phyloP scores from a whole-genome alignment of 2,113 vertebrate species.

The Callipepla squamata region DNA sequence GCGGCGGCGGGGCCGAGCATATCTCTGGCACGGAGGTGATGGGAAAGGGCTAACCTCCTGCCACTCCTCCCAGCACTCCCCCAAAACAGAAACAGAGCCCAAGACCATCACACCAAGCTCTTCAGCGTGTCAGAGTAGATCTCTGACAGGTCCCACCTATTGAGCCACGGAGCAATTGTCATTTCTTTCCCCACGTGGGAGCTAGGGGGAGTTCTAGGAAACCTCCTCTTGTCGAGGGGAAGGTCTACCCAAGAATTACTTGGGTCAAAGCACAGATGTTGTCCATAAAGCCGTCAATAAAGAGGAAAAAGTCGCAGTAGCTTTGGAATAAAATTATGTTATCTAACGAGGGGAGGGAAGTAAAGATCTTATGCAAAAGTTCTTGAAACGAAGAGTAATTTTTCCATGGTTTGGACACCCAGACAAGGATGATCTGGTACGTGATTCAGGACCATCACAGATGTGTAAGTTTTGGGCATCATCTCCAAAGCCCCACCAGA shows the following conservation, averaged over 20 bases:
- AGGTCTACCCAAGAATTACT: neutral
- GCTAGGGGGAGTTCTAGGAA: neutral
- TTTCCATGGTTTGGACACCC: neutral
- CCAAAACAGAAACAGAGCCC: slow-evolving; percentile 63
- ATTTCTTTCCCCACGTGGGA: fast-evolving
- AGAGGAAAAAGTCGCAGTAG: neutral
- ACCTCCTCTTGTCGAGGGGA: neutral
- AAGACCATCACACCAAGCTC: neutral
- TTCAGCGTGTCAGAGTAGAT: neutral
- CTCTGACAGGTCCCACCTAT: fast-evolving
- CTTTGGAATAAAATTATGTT: neutral
- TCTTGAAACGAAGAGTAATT: neutral
- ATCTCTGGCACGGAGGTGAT: slow-evolving; percentile 75
- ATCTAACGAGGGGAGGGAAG: neutral
- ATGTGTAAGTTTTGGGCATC: neutral
- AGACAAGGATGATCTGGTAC: neutral
- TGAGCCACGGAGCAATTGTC: neutral
- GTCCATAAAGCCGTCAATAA: neutral
- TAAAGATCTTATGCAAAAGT: neutral
- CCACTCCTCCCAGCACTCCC: slow-evolving; percentile 57
- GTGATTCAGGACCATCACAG: neutral
- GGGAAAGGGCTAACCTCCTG: slow-evolving; percentile 79
- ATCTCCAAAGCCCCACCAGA: slow-evolving; percentile 2
- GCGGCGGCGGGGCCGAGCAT: slow-evolving; percentile 29
- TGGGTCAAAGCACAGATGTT: neutral